Evolutionary conservation across 2,797 vertebrate genomes (phyloP), one percentile per base, ranked within the genome.

Genomic region (Anas georgica): DNA sequence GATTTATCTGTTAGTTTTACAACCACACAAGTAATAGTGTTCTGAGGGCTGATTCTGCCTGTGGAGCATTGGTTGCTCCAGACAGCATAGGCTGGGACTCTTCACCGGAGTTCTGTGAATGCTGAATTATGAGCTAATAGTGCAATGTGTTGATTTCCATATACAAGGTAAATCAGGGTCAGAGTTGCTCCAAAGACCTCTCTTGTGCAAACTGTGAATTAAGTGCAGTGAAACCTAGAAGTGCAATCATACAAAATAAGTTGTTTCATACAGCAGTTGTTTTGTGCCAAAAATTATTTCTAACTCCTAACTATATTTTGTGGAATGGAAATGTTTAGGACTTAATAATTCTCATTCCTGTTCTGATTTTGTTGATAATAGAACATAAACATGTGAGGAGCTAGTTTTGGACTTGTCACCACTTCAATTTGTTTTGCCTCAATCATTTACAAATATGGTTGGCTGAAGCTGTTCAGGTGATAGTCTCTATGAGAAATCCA

Each of bases 321-420:
- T 26, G 56, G 25, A 75, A 58, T 28, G 17, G 21, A 69, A 74
- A 35, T 54, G 20, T 28, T 62, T 35, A 48, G 62, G 31, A 8
- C 8, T 62, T 62, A 70, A 50, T 23, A 54, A 54, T 75, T 39
- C 23, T 66, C 17, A 11, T 70, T 69, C 7, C 9, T 78, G 29
- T 60, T 85, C 33, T 88, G 67, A 62, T 9, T 20, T 22, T 67
- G 13, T 37, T 73, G 26, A 46, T 26, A 39, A 60, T 17, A 79
- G 29, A 76, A 68, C 0, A 3, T 4, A n/a, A 73, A 48, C 8
- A 39, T 1, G 0, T 48, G 23, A 55, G 12, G 14, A 69, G 75
- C 48, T 18, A 39, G 9, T 54, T 59, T 43, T 22, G 13, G 50
- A 33, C 17, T 58, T 83, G 17, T 31, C 28, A 68, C 17, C 18